These are phyloP conservation scores for Dynastes grantii DNA, from an alignment of 2,888 invertebrate species.

Conservation along the genomic window DNA sequence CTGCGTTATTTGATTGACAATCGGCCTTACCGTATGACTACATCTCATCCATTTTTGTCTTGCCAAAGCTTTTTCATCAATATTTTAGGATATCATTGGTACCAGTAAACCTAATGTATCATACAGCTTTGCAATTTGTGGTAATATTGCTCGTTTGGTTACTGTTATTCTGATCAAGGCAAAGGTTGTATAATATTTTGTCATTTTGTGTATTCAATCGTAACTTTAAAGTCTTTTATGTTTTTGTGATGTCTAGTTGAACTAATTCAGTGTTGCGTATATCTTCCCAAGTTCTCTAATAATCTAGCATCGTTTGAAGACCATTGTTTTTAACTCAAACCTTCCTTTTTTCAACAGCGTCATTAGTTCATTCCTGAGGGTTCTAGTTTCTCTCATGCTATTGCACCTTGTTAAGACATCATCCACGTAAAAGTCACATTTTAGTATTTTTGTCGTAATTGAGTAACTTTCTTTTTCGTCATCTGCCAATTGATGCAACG, in stretches of 20 bases:
- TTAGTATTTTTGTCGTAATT: background rate
- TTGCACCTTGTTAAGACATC: conserved; percentile 12
- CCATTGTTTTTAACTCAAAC: background rate
- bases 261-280: background rate
- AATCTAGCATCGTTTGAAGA: conserved; percentile 13
- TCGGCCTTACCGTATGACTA: too few species aligned
- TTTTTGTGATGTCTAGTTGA: conserved; percentile 22
- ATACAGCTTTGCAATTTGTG: too few species aligned
- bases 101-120: too few species aligned
- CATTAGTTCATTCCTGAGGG: background rate
- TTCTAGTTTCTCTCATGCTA: conserved; percentile 11
- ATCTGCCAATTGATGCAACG: conserved; percentile 26
- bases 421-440: conserved; percentile 18
- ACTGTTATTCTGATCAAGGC: background rate
- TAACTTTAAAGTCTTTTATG: conserved; percentile 19
- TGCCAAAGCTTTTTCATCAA: too few species aligned
- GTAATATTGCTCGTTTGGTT: too few species aligned
- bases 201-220: conserved; percentile 18
- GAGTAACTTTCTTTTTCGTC: conserved; percentile 12
- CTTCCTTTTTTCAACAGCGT: conserved; percentile 5
- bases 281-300: background rate
- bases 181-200: background rate
- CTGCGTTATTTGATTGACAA: too few species aligned
- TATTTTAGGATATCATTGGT: too few species aligned
- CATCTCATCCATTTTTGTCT: too few species aligned